Evolutionary conservation across 2,888 invertebrate genomes (phyloP).

Genomic region (Perizoma affinitatum): DNA sequence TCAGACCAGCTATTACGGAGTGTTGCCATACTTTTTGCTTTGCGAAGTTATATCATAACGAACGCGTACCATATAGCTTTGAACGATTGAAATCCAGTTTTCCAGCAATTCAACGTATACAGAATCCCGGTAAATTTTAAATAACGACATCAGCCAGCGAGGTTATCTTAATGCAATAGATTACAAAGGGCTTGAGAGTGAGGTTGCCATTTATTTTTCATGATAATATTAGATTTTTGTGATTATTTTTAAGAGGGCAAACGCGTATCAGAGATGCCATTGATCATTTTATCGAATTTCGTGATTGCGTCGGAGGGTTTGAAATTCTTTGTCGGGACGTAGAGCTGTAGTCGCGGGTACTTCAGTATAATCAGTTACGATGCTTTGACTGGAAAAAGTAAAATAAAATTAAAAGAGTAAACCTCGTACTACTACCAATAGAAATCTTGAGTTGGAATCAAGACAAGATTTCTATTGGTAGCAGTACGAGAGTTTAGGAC

Average conservation of each 20-base stretch:
- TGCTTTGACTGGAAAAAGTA: conserved; percentile 2
- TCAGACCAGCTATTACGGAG: conserved; percentile 72
- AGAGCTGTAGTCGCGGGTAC: conserved; percentile 10
- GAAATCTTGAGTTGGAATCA: too few species aligned
- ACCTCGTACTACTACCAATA: too few species aligned
- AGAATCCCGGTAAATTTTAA: conserved; percentile 60
- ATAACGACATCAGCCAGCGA: conserved; percentile 68
- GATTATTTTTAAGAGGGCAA: conserved; percentile 68
- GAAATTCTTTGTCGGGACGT: conserved; percentile 27
- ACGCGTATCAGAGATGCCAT: conserved; percentile 58
- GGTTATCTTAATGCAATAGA: conserved; percentile 78
- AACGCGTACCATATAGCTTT: conserved; percentile 49
- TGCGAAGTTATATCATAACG: conserved; percentile 55
- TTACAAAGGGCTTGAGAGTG: conserved; percentile 66
- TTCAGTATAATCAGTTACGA: conserved; percentile 10
- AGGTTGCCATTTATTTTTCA: conserved; percentile 63
- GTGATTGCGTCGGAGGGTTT: conserved; percentile 45
- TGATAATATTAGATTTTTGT: conserved; percentile 69
- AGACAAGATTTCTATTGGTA: too few species aligned
- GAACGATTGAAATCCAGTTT: conserved; percentile 50
- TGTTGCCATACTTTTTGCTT: conserved; percentile 71
- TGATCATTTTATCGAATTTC: conserved; percentile 61
- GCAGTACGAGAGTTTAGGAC: too few species aligned
- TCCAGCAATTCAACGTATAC: conserved; percentile 25
- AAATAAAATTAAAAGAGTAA: conserved; percentile 6